phyloP scores from a whole-genome alignment of 2,797 vertebrate genomes.

The Crocodylus rhombifer region DNA sequence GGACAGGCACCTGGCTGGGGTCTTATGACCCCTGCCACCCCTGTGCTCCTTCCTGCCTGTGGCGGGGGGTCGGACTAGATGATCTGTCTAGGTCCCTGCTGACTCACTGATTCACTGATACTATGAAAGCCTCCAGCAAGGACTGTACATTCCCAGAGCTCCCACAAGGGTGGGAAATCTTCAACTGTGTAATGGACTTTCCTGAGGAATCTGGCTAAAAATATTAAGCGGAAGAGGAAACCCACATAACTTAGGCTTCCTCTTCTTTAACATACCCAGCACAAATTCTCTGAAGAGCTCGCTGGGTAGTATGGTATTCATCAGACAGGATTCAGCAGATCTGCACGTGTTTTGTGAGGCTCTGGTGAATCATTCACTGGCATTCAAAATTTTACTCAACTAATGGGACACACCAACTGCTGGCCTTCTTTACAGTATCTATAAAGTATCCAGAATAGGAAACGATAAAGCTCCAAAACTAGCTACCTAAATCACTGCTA shows the following conservation, averaged over 20 bases:
- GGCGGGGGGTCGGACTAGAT: too few species aligned
- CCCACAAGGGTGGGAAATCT: too few species aligned
- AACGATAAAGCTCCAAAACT: not conserved
- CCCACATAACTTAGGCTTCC: slow-evolving; percentile 4
- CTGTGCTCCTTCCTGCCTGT: too few species aligned
- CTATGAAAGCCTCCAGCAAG: too few species aligned
- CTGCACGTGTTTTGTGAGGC: not conserved
- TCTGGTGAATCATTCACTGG: not conserved
- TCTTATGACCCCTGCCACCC: too few species aligned
- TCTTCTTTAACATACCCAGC: not conserved
- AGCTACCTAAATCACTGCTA: not conserved
- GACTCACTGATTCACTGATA: too few species aligned
- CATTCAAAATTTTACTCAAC: not conserved
- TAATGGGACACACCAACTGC: not conserved
- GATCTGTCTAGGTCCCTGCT: too few species aligned
- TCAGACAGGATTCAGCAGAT: not conserved
- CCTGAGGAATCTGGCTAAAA: not conserved
- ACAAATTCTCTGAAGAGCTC: not conserved
- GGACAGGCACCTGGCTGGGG: too few species aligned
- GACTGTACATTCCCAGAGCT: too few species aligned
- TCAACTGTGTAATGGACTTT: too few species aligned
- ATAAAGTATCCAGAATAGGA: not conserved
- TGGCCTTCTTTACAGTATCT: not conserved
- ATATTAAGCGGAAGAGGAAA: not conserved
- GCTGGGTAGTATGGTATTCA: not conserved